Base-by-base conservation (phyloP, 1,140 invertebrate genomes). In the Drosophila kohkoa region DNA sequence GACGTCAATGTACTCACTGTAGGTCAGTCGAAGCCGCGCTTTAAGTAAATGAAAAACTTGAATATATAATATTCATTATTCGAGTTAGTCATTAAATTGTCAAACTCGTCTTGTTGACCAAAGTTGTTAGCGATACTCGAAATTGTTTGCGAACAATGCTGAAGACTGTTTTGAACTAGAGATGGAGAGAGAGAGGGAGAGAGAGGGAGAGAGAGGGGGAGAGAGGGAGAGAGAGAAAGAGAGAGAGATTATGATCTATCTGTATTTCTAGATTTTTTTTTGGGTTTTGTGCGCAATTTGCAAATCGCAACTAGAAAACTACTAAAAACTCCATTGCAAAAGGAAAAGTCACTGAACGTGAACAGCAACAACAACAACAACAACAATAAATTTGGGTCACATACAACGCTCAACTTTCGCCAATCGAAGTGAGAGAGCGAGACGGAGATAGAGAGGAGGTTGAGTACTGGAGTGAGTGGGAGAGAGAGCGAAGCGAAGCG, bases 1-100 rank as follows among this genome's bases (percentile, higher is more conserved):
- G 54, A 43, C 81, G 81, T 83, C 81, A 85, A 87, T 64, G 83
- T 62, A 88, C 80, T 85, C 80, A 70, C 71, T 89, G 83, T 87
- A 88, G 85, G 83, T 85, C 79, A 76, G 43, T 48, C 32, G 59
- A 28, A 55, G 41, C 72, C 35, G 35, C 15, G 6, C 2, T 16
- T 54, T 28, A 16, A 43, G 35, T 48, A 62, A 51, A 70, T 55
- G 48, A 54, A 54, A 54, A 48, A 63, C 16, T 46, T 62, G 43
- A 6, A 46, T 5, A 16, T 5, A 5, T 49, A 68, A 38, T 60
- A 49, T 72, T 62, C 77, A 58, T 54, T 63, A 73, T 67, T 11
- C 57, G 38, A 74, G 52, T 69, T 74, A 68, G 71, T 74, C 64
- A 74, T 69, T 62, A 62, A 48, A 74, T 55, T 62, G 71, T 57